Evolutionary conservation across 2,113 vertebrate species (phyloP).

Genomic region (Kobus ellipsiprymnus): DNA sequence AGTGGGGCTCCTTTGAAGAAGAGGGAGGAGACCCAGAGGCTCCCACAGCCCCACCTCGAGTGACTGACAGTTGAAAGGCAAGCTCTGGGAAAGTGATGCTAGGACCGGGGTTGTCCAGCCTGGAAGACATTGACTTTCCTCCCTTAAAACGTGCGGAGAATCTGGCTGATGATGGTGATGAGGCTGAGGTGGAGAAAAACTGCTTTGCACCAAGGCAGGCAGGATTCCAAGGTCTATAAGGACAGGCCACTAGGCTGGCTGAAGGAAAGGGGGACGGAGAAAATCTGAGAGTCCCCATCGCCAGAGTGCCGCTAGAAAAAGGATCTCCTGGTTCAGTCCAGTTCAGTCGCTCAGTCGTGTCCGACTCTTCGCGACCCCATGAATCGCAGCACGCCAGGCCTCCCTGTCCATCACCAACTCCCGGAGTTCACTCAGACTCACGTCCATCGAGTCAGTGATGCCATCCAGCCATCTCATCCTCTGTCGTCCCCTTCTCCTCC

Average conservation of each 20-base stretch:
- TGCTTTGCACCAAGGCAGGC: neutral
- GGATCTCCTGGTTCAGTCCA: neutral
- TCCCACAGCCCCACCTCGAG: neutral
- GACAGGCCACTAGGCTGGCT: neutral
- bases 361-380: too few species aligned
- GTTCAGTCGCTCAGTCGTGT: too few species aligned
- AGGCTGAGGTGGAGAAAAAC: neutral
- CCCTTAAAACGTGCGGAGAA: neutral
- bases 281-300: neutral
- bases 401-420: too few species aligned
- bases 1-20: neutral
- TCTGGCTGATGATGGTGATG: neutral
- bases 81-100: neutral
- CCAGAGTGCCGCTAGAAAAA: neutral
- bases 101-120: neutral
- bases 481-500: too few species aligned
- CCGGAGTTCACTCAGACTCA: too few species aligned
- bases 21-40: neutral
- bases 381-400: too few species aligned
- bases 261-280: neutral
- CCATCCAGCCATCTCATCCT: too few species aligned
- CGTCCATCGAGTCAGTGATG: too few species aligned
- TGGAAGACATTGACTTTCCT: neutral
- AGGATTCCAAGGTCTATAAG: neutral
- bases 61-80: neutral